phyloP scores from a whole-genome alignment of 2,797 vertebrate genomes.

The Falco naumanni region DNA sequence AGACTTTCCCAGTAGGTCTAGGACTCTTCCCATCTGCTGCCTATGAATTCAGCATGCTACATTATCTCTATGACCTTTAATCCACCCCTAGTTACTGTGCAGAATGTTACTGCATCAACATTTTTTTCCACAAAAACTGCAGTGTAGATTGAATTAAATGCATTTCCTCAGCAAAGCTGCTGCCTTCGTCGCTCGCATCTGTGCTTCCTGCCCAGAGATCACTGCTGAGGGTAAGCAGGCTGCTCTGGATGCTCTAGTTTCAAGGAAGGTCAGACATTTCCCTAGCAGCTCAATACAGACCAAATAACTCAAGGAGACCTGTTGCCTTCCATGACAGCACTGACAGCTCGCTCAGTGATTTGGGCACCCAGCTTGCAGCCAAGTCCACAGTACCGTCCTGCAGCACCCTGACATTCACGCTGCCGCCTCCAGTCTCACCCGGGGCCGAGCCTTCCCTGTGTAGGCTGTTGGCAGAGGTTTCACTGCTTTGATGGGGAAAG shows the following conservation, averaged over 20 bases:
- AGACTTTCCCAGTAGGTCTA: background rate
- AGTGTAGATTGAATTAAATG: constrained; percentile 46
- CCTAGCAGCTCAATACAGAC: background rate
- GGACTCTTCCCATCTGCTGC: background rate
- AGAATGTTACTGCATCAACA: constrained; percentile 60
- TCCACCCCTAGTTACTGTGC: constrained; percentile 4
- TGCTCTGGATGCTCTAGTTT: constrained; percentile 22
- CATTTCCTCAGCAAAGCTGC: constrained; percentile 60
- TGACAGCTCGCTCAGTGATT: background rate
- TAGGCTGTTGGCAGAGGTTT: background rate
- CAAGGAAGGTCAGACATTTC: constrained; percentile 36
- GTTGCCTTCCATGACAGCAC: background rate
- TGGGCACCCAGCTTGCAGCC: background rate
- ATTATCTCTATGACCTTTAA: constrained; percentile 50
- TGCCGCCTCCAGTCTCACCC: background rate
- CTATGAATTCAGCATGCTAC: constrained; percentile 6
- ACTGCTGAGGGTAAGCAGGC: background rate
- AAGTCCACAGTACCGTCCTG: background rate
- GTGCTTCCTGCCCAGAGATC: constrained; percentile 31
- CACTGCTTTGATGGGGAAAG: background rate
- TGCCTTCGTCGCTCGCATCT: background rate
- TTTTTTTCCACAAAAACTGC: constrained; percentile 56
- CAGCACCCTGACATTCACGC: background rate
- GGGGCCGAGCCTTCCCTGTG: background rate
- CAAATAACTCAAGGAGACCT: background rate